phyloP scores from a whole-genome alignment of 2,113 vertebrate species.

The Microcebus jonahi region DNA sequence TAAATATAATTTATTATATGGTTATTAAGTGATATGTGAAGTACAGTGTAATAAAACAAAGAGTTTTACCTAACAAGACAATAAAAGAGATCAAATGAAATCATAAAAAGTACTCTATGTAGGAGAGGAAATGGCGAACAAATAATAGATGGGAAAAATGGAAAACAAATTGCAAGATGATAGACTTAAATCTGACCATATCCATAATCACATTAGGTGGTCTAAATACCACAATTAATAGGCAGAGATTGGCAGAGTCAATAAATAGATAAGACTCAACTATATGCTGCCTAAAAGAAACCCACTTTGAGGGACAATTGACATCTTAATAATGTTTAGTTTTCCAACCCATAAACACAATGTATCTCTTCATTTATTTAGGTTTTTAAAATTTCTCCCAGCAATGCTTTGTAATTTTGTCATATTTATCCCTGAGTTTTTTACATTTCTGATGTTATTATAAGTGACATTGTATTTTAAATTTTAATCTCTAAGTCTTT shows the following conservation, averaged over 20 bases:
- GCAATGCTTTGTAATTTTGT: background rate
- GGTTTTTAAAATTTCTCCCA: background rate
- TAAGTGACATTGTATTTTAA: background rate
- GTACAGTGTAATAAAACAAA: background rate
- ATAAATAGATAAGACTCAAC: background rate
- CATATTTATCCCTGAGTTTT: background rate
- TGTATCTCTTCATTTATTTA: background rate
- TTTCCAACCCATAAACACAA: background rate
- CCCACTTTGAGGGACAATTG: background rate
- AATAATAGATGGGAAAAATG: background rate
- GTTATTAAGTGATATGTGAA: slow-evolving; percentile 10
- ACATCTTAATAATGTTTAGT: background rate
- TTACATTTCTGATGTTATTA: background rate
- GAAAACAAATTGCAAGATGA: background rate
- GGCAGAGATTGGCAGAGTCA: background rate
- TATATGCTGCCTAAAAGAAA: background rate
- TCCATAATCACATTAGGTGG: background rate
- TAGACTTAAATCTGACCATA: background rate
- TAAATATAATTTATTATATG: background rate
- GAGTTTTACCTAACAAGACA: slow-evolving; percentile 12
- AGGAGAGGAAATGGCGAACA: background rate
- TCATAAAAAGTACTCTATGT: background rate
- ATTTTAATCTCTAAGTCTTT: background rate
- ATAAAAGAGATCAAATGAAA: background rate
- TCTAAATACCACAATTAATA: background rate